Evolutionary conservation across 2,113 vertebrate genomes (phyloP).

Genomic region (Entomyzon cyanotis): DNA sequence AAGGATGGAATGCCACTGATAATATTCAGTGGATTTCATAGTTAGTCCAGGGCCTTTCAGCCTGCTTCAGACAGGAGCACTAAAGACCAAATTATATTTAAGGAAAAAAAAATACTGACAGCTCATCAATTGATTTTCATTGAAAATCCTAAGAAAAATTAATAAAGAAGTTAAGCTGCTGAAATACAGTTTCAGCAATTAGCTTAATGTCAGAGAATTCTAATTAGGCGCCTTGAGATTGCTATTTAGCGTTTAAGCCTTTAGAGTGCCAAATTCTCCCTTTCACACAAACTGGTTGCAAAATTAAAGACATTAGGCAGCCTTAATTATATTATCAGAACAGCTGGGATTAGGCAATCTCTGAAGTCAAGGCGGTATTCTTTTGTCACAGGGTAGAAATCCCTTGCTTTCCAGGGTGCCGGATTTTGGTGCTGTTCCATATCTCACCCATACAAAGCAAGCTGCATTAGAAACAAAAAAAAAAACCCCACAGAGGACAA

Average conservation of each 20-base stretch:
- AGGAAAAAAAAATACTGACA: slow-evolving; percentile 68
- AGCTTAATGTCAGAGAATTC: slow-evolving; percentile 99
- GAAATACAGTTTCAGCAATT: slow-evolving; percentile 96
- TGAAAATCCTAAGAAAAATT: slow-evolving; percentile 91
- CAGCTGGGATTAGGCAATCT: slow-evolving; percentile 99
- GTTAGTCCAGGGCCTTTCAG: slow-evolving; percentile 63
- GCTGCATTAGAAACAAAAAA: slow-evolving; percentile 84
- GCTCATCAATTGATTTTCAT: slow-evolving; percentile 84
- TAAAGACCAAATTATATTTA: slow-evolving; percentile 67
- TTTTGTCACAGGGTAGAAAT: slow-evolving; percentile 93
- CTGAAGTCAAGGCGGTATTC: slow-evolving; percentile 97
- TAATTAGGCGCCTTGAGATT: slow-evolving; percentile 97
- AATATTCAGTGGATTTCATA: slow-evolving; percentile 71
- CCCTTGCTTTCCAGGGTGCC: slow-evolving; percentile 88
- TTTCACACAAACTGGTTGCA: slow-evolving; percentile 90
- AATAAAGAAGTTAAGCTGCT: slow-evolving; percentile 99
- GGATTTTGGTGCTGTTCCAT: slow-evolving; percentile 90
- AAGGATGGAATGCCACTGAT: slow-evolving; percentile 77
- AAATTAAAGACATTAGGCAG: slow-evolving; percentile 99
- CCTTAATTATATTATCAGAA: slow-evolving; percentile 99
- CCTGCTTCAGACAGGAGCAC: slow-evolving; percentile 56
- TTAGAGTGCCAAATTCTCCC: slow-evolving; percentile 89
- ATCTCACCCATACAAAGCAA: slow-evolving; percentile 93
- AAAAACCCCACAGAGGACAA: slow-evolving; percentile 75
- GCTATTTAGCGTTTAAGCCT: slow-evolving; percentile 89